Base-by-base conservation (phyloP, 2,113 vertebrate species). In the Callipepla squamata region DNA sequence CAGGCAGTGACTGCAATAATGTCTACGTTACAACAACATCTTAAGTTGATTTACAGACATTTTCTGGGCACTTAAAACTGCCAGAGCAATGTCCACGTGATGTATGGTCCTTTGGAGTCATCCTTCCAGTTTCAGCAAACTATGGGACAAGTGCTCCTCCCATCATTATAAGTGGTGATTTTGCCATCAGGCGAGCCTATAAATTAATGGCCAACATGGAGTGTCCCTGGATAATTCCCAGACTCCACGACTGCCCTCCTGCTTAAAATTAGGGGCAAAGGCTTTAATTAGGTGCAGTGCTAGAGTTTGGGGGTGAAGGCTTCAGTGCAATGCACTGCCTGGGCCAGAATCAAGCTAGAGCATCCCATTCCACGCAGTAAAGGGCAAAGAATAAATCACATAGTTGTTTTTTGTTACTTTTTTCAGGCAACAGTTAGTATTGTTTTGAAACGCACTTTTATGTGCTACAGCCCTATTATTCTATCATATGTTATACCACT, bases 111-210 rank as follows among this genome's bases (percentile, higher is more conserved):
- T 48, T 57, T 40, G 23, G 53, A 75, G 44, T 51, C 80, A 84
- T 23, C 51, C 40, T 53, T 68, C 59, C 61, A 57, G 34, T 25
- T 80, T 44, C 57, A 78, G 23, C 34, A 78, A 90, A 57, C 85
- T 21, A 7, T 5, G 58, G 77, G 80, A 57, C 66, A 79, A 87
- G 47, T 78, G 48, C 80, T 36, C 32, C 38, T 88, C 44, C 48
- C 4, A 0, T n/a, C 28, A 21, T 3, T 72, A 23, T 12, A 28
- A 79, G 16, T 6, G 28, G 38, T 51, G 67, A 8, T 3, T 14
- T 6, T 70, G 20, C 61, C 84, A 85, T 5, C 42, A 63, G 73
- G 26, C 85, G 38, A 77, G 28, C 17, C 48, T 63, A 74, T 51
- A 70, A 78, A 91, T 59, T 47, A 53, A 32, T 7, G 26, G 6